Percentiles rank a stretch among this genome's conserved stretches.
phyloP scores from a whole-genome alignment of 2,888 invertebrate genomes.

The Drosophila pseudotalamancana region DNA sequence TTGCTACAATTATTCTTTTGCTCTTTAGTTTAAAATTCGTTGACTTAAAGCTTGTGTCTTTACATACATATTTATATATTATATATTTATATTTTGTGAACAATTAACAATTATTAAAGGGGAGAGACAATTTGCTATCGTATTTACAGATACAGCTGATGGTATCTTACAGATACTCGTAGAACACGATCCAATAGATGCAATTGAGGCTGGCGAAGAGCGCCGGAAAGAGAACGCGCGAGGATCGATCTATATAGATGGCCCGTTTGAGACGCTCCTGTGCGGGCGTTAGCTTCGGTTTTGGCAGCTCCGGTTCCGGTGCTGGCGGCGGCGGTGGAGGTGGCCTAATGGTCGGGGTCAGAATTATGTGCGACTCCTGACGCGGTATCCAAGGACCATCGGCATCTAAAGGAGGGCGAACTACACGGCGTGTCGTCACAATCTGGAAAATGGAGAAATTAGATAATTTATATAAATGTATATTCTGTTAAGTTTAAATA shows the following conservation, averaged over 20 bases:
- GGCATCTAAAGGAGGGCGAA: constrained; percentile 80
- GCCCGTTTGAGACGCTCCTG: constrained; percentile 88
- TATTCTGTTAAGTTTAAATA: too few species aligned
- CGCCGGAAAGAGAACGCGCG: constrained; percentile 89
- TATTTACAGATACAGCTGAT: constrained; percentile 53
- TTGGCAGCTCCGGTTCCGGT: constrained; percentile 82
- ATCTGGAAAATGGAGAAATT: constrained; percentile 42
- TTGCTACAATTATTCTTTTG: constrained; percentile 20
- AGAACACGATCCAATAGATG: constrained; percentile 90
- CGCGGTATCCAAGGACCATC: constrained; percentile 84
- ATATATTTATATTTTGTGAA: constrained; percentile 46
- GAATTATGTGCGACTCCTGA: constrained; percentile 83
- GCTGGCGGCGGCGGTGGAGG: constrained; percentile 79
- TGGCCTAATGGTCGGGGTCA: constrained; percentile 81
- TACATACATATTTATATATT: constrained; percentile 18
- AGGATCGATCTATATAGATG: constrained; percentile 89
- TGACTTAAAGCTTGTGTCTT: constrained; percentile 62
- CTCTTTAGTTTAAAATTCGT: constrained; percentile 64
- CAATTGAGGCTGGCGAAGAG: constrained; percentile 88
- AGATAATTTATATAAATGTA: too few species aligned
- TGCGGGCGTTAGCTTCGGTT: constrained; percentile 85
- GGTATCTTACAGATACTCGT: constrained; percentile 87
- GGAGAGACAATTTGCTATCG: constrained; percentile 16
- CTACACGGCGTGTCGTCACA: constrained; percentile 77
- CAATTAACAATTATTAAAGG: constrained; percentile 61